Conservation (phyloP, 2,797 vertebrate genomes). For the Helarctos malayanus region DNA sequence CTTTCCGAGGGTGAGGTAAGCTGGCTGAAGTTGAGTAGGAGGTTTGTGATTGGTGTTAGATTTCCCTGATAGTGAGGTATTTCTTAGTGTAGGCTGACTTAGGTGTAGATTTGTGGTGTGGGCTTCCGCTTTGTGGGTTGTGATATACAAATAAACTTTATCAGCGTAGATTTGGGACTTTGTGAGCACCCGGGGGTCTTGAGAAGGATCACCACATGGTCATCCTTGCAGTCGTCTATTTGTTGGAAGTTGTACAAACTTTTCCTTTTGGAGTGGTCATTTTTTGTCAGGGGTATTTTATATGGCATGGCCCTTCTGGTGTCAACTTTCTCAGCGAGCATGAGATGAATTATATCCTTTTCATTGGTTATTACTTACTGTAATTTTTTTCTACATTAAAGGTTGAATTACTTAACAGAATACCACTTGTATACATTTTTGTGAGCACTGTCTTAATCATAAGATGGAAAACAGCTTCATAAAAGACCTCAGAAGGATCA, state of each 20-base stretch:
- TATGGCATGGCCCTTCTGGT: neutral
- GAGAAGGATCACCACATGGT: neutral
- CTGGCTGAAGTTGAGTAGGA: neutral
- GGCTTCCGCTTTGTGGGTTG: neutral
- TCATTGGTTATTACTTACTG: neutral
- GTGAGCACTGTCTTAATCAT: constrained; percentile 16
- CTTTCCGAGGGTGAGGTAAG: too few relatives aligned
- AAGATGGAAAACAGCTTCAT: neutral
- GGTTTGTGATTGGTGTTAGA: neutral
- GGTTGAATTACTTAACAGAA: neutral
- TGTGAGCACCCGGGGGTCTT: neutral
- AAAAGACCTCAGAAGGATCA: neutral
- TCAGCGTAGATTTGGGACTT: neutral
- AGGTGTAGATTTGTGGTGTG: neutral
- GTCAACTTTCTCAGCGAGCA: neutral
- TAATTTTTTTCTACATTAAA: neutral
- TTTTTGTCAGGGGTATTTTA: neutral
- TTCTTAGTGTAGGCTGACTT: neutral
- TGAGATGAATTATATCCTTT: neutral
- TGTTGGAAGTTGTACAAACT: neutral
- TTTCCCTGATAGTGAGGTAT: neutral
- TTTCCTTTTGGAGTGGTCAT: neutral
- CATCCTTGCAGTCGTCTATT: neutral
- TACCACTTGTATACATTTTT: neutral
- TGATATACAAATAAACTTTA: neutral